Percentiles rank a stretch among this genome's conserved stretches.
phyloP scores from a whole-genome alignment of 2,113 vertebrate species.

The Cyprinodon brontotheroides region DNA sequence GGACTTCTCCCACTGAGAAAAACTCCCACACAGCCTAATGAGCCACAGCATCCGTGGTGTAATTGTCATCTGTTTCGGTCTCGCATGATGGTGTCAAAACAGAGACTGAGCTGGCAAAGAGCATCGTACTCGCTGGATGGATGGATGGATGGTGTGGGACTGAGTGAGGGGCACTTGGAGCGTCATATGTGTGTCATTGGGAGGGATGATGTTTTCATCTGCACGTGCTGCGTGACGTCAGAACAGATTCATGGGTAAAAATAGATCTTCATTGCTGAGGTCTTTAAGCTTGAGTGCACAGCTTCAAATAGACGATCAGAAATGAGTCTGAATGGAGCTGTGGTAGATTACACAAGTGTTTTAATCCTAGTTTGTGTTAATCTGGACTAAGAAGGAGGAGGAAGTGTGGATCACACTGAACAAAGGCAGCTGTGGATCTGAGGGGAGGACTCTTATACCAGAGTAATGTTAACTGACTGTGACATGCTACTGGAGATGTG shows the following conservation, averaged over 20 bases:
- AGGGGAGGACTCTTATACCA: not conserved
- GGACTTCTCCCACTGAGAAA: slow-evolving; percentile 44
- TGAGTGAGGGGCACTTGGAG: slow-evolving; percentile 3
- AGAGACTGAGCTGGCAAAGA: slow-evolving; percentile 38
- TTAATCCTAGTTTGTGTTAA: not conserved
- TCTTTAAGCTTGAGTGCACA: slow-evolving; percentile 48
- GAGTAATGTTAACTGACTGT: slow-evolving; percentile 25
- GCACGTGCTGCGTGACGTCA: slow-evolving; percentile 39
- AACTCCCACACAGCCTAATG: slow-evolving; percentile 47
- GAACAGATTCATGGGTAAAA: slow-evolving; percentile 59
- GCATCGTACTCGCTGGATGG: slow-evolving; percentile 1
- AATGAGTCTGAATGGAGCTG: not conserved
- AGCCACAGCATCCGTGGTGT: slow-evolving; percentile 45
- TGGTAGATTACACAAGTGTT: not conserved
- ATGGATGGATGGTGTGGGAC: not conserved
- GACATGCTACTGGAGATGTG: slow-evolving; percentile 28
- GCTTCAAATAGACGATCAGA: slow-evolving; percentile 8
- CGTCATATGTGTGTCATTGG: slow-evolving; percentile 5
- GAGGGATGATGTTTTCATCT: slow-evolving; percentile 10
- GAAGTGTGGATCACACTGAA: not conserved
- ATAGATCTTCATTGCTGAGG: slow-evolving; percentile 52
- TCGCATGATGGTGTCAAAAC: slow-evolving; percentile 35
- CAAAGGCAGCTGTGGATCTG: slow-evolving; percentile 1
- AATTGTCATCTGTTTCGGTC: slow-evolving; percentile 51
- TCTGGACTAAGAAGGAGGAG: not conserved